These are phyloP conservation scores for Margarornis squamiger DNA, from an alignment of 2,797 vertebrate species.

Conservation along the genomic window DNA sequence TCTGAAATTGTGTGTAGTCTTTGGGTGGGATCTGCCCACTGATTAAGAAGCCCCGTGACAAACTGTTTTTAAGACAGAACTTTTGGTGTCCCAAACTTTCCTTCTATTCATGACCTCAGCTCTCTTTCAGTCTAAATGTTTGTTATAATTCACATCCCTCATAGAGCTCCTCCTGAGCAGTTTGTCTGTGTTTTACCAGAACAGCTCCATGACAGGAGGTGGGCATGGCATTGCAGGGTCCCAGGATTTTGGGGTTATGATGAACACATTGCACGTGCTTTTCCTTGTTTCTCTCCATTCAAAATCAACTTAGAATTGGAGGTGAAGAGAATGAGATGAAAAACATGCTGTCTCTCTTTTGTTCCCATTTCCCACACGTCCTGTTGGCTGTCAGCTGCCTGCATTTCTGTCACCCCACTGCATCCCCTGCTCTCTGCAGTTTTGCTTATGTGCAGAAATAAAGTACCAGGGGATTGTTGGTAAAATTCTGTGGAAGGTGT, in stretches of 20 bases:
- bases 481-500: not conserved
- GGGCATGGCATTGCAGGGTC: not conserved
- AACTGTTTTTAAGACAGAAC: not conserved
- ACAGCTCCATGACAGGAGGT: not conserved
- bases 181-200: not conserved
- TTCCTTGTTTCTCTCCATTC: not conserved
- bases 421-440: not conserved
- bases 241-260: not conserved
- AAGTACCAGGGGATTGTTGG: not conserved
- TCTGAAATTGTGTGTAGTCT: not conserved
- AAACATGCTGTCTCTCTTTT: not conserved
- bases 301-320: not conserved
- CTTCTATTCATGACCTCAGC: not conserved
- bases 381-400: not conserved
- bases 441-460: not conserved
- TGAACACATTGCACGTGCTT: not conserved
- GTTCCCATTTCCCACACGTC: not conserved
- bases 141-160: not conserved
- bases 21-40: not conserved
- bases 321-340: not conserved
- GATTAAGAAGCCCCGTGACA: not conserved
- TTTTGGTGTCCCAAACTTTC: not conserved
- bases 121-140: not conserved
- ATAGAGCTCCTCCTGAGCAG: not conserved
- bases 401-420: not conserved